These are phyloP conservation scores for Himantopus leucocephalus DNA, from an alignment of 2,113 vertebrate genomes.

Conservation along the genomic window DNA sequence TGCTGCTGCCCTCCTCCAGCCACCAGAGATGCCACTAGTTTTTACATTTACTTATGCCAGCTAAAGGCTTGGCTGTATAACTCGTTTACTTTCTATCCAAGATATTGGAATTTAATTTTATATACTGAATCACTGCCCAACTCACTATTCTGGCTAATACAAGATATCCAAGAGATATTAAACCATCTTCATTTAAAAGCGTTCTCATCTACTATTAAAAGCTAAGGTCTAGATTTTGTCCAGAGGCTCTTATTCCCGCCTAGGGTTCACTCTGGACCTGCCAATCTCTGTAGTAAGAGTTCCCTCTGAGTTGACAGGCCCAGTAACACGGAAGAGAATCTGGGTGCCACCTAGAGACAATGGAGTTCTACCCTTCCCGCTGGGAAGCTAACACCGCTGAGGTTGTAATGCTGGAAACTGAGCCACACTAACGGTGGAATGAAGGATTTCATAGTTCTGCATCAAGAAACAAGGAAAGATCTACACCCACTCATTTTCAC, in stretches of 20 bases:
- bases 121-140: background rate
- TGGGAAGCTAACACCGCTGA: background rate
- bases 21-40: background rate
- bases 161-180: fast-evolving
- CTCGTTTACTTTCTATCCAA: background rate
- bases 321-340: fast-evolving
- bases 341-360: fast-evolving
- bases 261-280: background rate
- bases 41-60: background rate
- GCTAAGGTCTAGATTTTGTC: background rate
- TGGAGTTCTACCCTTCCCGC: fast-evolving
- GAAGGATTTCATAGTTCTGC: background rate
- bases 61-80: background rate
- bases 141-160: background rate
- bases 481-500: background rate
- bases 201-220: background rate
- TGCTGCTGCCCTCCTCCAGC: background rate
- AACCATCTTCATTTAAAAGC: background rate
- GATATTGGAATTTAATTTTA: background rate
- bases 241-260: background rate
- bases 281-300: background rate
- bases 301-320: fast-evolving
- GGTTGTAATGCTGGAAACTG: fast-evolving
- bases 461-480: background rate
- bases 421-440: background rate